Evolutionary conservation across 2,113 vertebrate species (phyloP).

Genomic region (Pelusios castaneus): DNA sequence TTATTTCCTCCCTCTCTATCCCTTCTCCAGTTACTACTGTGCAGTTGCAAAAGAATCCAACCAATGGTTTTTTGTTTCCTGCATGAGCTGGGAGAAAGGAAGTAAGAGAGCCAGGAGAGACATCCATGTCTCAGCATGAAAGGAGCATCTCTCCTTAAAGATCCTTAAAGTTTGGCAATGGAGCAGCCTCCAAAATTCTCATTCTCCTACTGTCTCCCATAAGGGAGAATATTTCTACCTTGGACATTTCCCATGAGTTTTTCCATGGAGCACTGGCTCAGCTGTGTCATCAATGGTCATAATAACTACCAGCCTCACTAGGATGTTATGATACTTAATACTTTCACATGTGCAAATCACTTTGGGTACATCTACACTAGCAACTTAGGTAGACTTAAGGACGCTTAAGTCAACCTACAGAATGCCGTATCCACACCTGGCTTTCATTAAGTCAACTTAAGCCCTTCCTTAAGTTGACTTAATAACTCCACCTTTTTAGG

Average conservation of each 20-base stretch:
- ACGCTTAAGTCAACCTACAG: too few relatives aligned
- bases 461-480: too few relatives aligned
- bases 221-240: not conserved
- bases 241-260: not conserved
- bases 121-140: too few relatives aligned
- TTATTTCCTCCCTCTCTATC: accelerated
- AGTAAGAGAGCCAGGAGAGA: not conserved
- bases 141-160: not conserved
- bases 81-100: not conserved
- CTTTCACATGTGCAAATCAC: not conserved
- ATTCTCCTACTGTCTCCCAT: not conserved
- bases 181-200: not conserved
- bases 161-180: not conserved
- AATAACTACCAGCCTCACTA: not conserved
- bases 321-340: not conserved
- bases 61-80: not conserved
- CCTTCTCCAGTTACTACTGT: not conserved
- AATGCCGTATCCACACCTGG: too few relatives aligned
- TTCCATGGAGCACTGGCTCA: not conserved
- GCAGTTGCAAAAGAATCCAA: not conserved
- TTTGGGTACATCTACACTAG: too few relatives aligned
- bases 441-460: too few relatives aligned
- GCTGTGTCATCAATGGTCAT: not conserved
- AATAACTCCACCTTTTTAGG: too few relatives aligned
- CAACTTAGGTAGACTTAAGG: too few relatives aligned